Evolutionary conservation across 53 echinoderm and acorn worm genomes (phyloP).

Genomic region (Apostichopus leukothele): DNA sequence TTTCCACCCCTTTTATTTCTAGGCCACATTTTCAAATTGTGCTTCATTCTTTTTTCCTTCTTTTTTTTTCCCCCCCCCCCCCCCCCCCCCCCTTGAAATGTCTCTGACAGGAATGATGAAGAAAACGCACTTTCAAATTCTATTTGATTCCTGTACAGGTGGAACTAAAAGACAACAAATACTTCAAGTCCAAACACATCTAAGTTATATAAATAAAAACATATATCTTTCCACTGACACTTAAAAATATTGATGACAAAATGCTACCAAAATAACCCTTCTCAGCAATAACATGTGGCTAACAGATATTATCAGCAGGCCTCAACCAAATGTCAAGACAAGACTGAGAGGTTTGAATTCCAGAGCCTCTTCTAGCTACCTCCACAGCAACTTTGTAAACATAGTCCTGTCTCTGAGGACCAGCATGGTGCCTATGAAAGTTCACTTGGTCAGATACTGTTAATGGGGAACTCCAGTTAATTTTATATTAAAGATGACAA

Average conservation of each 20-base stretch:
- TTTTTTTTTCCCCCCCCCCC: too few relatives aligned
- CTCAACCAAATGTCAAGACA: background rate
- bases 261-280: background rate
- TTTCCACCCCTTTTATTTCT: too few relatives aligned
- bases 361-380: background rate
- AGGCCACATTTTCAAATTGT: too few relatives aligned
- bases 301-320: background rate
- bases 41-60: too few relatives aligned
- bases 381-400: background rate
- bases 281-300: background rate
- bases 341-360: background rate
- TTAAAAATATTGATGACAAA: background rate
- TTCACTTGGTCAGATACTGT: background rate
- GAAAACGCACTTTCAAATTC: too few relatives aligned
- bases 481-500: background rate
- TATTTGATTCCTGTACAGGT: too few relatives aligned
- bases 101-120: too few relatives aligned
- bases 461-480: background rate
- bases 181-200: too few relatives aligned
- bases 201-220: too few relatives aligned
- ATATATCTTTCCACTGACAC: too few relatives aligned
- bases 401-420: background rate
- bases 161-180: too few relatives aligned
- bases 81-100: too few relatives aligned
- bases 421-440: background rate